Conservation (phyloP, 2,888 invertebrate species). For the Dicycla oo region DNA sequence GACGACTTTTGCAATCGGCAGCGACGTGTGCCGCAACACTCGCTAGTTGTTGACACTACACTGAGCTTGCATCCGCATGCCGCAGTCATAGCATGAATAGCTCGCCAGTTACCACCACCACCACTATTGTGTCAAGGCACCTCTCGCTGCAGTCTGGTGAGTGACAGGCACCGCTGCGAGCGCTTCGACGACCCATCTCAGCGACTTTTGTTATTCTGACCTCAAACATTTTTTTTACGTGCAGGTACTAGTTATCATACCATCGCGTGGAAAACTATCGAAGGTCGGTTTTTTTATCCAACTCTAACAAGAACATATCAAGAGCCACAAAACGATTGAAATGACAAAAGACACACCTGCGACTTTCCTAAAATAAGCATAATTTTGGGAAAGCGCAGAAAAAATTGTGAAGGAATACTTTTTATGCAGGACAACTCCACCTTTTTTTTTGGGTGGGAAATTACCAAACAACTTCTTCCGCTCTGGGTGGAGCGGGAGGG, state of each 20-base stretch:
- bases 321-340: neutral
- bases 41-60: slow-evolving; percentile 51
- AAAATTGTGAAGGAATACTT: neutral
- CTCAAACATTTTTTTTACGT: slow-evolving; percentile 12
- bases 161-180: slow-evolving; percentile 41
- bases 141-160: slow-evolving; percentile 41
- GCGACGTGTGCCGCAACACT: slow-evolving; percentile 39
- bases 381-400: neutral
- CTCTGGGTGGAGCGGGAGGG: too few relatives aligned
- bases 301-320: neutral
- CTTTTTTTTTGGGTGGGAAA: too few relatives aligned
- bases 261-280: neutral
- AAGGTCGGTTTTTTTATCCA: neutral
- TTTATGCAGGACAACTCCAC: too few relatives aligned
- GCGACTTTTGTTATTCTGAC: slow-evolving; percentile 33
- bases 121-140: slow-evolving; percentile 59
- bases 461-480: too few relatives aligned
- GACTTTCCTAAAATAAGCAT: neutral
- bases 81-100: slow-evolving; percentile 37
- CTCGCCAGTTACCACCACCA: slow-evolving; percentile 37
- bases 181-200: slow-evolving; percentile 5
- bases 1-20: slow-evolving; percentile 12
- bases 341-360: neutral
- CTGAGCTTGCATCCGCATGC: slow-evolving; percentile 55
- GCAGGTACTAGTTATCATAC: neutral